These are phyloP conservation scores for Drosophila lini DNA, from an alignment of 1,140 invertebrate genomes.

Conservation along the genomic window DNA sequence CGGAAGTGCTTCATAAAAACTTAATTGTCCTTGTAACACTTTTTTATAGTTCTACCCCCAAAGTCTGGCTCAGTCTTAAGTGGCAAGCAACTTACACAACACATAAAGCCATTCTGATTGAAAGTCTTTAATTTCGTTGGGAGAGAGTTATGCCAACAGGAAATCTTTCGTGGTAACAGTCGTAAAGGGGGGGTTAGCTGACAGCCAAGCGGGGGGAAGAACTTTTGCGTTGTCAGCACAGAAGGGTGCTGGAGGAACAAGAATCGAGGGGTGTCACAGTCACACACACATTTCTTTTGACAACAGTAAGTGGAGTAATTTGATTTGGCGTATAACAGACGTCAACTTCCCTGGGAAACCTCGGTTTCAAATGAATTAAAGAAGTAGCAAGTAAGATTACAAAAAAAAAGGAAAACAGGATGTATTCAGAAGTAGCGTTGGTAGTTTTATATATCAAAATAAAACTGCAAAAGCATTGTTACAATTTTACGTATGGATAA, in stretches of 20 bases:
- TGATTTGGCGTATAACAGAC: conserved; percentile 18
- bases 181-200: neutral
- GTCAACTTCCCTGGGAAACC: conserved; percentile 7
- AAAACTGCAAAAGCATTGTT: neutral
- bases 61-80: conserved; percentile 37
- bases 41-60: conserved; percentile 44
- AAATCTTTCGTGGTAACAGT: conserved; percentile 19
- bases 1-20: conserved; percentile 80
- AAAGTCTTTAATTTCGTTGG: conserved; percentile 49
- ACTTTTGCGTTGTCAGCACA: conserved; percentile 17
- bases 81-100: conserved; percentile 35
- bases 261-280: neutral
- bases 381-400: neutral
- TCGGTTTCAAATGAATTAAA: conserved; percentile 9
- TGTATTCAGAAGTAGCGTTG: neutral
- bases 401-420: neutral
- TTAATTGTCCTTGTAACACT: conserved; percentile 80
- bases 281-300: conserved; percentile 10
- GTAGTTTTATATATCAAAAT: neutral
- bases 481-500: neutral
- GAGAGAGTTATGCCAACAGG: conserved; percentile 20
- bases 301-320: conserved; percentile 26
- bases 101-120: conserved; percentile 44
- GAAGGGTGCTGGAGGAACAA: conserved; percentile 1
- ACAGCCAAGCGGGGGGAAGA: neutral